phyloP scores from a whole-genome alignment of 2,888 invertebrate genomes.

The Tachina lurida region DNA sequence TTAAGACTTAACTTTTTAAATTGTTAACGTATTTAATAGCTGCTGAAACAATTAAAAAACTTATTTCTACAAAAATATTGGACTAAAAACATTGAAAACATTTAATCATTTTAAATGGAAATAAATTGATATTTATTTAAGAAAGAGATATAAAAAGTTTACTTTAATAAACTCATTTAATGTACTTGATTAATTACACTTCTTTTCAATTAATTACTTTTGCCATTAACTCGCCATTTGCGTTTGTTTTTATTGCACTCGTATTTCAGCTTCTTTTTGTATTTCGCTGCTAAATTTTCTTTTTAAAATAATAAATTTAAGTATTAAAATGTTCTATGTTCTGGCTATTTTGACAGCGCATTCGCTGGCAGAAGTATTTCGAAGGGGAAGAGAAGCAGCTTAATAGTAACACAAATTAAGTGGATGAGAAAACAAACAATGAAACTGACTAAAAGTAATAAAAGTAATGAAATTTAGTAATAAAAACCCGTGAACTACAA shows the following conservation, averaged over 20 bases:
- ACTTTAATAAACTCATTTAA: constrained; percentile 20
- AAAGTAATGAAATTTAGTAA: constrained; percentile 4
- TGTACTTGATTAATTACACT: constrained; percentile 54
- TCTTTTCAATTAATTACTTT: constrained; percentile 52
- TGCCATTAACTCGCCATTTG: constrained; percentile 10
- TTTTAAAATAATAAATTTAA: constrained; percentile 21
- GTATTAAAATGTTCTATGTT: constrained; percentile 24
- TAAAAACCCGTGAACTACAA: neutral
- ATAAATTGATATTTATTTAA: constrained; percentile 26
- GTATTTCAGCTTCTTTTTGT: neutral
- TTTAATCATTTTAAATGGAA: constrained; percentile 5
- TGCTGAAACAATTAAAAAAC: too few species aligned
- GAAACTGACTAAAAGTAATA: constrained; percentile 14
- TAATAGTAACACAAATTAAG: neutral
- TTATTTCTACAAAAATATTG: too few species aligned
- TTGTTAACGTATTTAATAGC: too few species aligned
- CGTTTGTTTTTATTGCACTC: neutral
- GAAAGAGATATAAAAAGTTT: constrained; percentile 1
- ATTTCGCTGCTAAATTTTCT: neutral
- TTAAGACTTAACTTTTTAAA: too few species aligned
- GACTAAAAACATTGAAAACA: neutral
- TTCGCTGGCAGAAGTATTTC: too few species aligned
- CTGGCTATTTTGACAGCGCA: neutral
- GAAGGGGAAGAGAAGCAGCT: neutral
- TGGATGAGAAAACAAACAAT: neutral